phyloP scores from a whole-genome alignment of 2,797 vertebrate species.

The Characodon lateralis region DNA sequence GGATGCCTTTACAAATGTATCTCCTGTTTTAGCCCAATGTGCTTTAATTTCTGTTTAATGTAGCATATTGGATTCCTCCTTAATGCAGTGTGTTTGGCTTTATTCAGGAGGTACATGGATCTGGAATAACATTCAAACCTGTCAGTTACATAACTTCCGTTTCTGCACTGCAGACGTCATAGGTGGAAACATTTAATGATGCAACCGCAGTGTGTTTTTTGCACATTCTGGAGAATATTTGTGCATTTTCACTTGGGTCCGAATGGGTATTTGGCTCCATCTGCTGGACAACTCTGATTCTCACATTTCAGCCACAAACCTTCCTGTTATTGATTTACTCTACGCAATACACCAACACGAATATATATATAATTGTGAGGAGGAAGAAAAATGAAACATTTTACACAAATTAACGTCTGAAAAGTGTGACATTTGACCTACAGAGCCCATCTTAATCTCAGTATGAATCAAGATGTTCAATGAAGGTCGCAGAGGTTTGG shows the following conservation, averaged over 20 bases:
- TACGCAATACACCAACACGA: no score
- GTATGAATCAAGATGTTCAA: no score
- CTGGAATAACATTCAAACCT: neutral
- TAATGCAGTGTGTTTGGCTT: neutral
- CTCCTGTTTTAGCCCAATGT: no score
- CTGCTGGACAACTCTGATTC: slow-evolving; percentile 50
- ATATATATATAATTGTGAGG: no score
- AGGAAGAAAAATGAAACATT: no score
- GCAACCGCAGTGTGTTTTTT: slow-evolving; percentile 53
- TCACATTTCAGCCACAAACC: neutral
- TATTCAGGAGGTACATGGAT: neutral
- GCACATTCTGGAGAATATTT: slow-evolving; percentile 5
- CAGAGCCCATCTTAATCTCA: no score
- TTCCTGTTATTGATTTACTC: no score
- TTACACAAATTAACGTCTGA: no score
- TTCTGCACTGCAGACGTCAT: slow-evolving; percentile 37
- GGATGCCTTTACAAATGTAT: neutral
- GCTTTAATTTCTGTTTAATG: no score
- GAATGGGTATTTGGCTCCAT: slow-evolving; percentile 46
- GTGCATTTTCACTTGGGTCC: neutral
- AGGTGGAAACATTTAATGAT: slow-evolving; percentile 46
- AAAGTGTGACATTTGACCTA: no score
- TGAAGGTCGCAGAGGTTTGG: no score
- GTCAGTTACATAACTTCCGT: slow-evolving; percentile 45
- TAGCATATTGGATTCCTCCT: neutral